Evolutionary conservation across 2,888 invertebrate genomes (phyloP).

Genomic region (Gryllus longicercus): DNA sequence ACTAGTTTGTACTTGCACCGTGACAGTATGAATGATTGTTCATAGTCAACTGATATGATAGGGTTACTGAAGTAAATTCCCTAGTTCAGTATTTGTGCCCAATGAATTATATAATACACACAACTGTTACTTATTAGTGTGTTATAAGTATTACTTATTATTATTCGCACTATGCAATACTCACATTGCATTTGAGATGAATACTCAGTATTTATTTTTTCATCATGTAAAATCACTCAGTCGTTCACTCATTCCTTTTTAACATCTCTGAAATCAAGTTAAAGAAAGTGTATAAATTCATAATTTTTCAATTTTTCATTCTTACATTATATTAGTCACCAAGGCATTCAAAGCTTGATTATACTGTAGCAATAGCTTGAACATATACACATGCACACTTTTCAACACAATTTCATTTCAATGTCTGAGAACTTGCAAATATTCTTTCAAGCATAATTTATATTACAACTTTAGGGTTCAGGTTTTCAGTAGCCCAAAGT

Average conservation of each 20-base stretch:
- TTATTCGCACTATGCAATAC: neutral
- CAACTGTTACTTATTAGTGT: constrained; percentile 8
- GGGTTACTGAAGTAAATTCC: neutral
- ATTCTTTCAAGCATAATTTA: neutral
- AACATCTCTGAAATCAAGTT: neutral
- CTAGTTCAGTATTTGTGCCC: constrained; percentile 3
- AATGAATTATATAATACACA: constrained; percentile 17
- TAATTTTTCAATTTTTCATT: neutral
- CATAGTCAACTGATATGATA: constrained; percentile 10
- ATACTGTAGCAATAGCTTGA: constrained; percentile 17
- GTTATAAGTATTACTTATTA: neutral
- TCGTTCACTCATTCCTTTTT: neutral
- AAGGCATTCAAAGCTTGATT: constrained; percentile 17
- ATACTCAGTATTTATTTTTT: neutral
- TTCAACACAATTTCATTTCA: constrained; percentile 7
- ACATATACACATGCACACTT: constrained; percentile 11
- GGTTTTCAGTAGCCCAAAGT: constrained; percentile 6
- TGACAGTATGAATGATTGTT: constrained; percentile 17
- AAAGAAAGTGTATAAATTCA: neutral
- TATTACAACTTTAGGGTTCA: neutral
- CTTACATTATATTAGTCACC: neutral
- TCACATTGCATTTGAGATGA: neutral
- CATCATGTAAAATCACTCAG: neutral
- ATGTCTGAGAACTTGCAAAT: neutral
- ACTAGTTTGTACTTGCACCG: constrained; percentile 17